Evolutionary conservation across 2,113 vertebrate genomes (phyloP), one percentile per base, ranked within the genome.

Genomic region (Piaya cayana): DNA sequence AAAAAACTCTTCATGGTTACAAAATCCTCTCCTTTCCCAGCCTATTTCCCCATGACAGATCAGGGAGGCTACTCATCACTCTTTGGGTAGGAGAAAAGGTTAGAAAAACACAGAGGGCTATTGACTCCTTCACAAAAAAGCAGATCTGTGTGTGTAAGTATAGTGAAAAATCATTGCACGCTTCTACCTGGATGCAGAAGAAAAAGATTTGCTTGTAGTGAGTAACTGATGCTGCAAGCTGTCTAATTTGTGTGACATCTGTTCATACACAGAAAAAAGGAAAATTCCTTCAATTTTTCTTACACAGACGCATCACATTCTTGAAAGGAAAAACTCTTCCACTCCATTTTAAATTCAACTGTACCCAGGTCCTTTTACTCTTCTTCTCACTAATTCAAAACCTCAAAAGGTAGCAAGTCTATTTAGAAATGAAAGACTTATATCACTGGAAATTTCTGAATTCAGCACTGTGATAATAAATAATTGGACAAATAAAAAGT

Each of bases 1-100:
- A 64, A 78, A 43, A 5, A 50, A 13, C 6, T 60, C 9, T 80
- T 85, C 5, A 22, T 62, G 19, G 8, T 22, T 76, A 47, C 8
- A 16, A 65, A 71, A 7, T 62, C 42, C 14, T 90, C 90, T 86
- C 47, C 14, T 90, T 90, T 86, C 47, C 37, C 30, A 86, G 8
- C 4, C 12, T 59, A 29, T 49, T 68, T 82, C 37, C 45, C 67
- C 25, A 20, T 43, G 42, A 74, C 34, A 64, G 42, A 79, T 75
- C 17, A 58, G 36, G 60, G 19, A 81, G 53, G n/a, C 95, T 92
- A 92, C 55, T 95, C 87, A 94, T 95, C 42, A 20, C 9, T 42
- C 18, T 88, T 95, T 37, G 22, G 25, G 56, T 77, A 79, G 25
- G 18, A 79, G 55, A 74, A 93, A 94, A 87, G 21, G 34, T 87